Conservation (phyloP, 2,113 vertebrate species). For the Pluvialis apricaria region DNA sequence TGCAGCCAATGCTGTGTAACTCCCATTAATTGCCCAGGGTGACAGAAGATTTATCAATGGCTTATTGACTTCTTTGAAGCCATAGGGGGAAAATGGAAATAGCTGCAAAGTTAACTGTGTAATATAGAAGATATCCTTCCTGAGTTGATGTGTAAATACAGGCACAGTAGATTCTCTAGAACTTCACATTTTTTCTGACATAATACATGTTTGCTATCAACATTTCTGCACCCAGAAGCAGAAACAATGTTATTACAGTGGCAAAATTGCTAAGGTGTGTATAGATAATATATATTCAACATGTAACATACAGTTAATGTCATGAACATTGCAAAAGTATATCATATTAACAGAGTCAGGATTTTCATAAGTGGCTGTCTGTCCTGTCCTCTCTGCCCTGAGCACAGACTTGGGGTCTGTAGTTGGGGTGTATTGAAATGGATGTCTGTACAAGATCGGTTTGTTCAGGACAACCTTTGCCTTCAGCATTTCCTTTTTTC, state of each 20-base stretch:
- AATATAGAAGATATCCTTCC: not conserved
- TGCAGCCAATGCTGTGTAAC: slow-evolving; percentile 65
- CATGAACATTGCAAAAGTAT: accelerated
- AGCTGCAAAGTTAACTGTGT: slow-evolving; percentile 50
- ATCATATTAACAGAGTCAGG: not conserved
- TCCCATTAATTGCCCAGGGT: slow-evolving; percentile 73
- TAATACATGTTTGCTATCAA: accelerated
- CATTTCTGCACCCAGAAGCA: not conserved
- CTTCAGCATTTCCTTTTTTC: not conserved
- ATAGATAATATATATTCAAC: not conserved
- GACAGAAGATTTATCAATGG: slow-evolving; percentile 78
- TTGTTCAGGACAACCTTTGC: not conserved
- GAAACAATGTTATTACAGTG: not conserved
- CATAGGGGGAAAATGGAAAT: not conserved
- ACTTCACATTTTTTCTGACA: not conserved
- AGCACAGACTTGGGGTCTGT: not conserved
- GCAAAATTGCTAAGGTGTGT: not conserved
- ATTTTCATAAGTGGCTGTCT: not conserved
- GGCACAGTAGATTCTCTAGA: not conserved
- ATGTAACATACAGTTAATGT: accelerated
- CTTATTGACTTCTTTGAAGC: slow-evolving; percentile 70
- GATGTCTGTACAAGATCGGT: not conserved
- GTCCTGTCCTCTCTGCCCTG: not conserved
- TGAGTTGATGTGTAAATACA: not conserved
- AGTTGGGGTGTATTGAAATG: not conserved